A percentile compares a stretch with the other conserved stretches of the same genome.
phyloP scores from a whole-genome alignment of 2,113 vertebrate species.

The Madoqua kirkii region DNA sequence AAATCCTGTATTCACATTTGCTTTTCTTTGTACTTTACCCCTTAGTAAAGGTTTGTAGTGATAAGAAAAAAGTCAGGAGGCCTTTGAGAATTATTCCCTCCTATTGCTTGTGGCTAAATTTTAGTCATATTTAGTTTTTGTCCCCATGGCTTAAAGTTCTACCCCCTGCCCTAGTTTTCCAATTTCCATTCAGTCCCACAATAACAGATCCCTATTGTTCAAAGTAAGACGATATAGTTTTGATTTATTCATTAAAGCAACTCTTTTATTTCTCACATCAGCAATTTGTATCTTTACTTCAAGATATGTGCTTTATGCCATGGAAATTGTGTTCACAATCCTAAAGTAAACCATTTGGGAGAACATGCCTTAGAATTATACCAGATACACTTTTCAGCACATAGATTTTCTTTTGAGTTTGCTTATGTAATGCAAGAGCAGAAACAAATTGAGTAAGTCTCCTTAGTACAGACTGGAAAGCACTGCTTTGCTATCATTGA shows the following conservation, averaged over 20 bases:
- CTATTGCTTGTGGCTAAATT: not conserved
- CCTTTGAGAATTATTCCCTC: not conserved
- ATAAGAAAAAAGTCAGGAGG: not conserved
- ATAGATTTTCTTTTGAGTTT: conserved; percentile 12
- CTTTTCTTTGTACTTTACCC: not conserved
- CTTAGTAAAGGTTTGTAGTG: not conserved
- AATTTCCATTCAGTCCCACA: not conserved
- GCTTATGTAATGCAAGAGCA: conserved; percentile 24
- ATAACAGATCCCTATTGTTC: not conserved
- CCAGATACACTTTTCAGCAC: not conserved
- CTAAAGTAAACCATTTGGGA: not conserved
- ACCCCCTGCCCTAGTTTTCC: not conserved
- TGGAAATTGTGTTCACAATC: not conserved
- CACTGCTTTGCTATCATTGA: not conserved
- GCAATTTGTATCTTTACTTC: not conserved
- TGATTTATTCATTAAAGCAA: not conserved
- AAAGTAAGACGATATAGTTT: not conserved
- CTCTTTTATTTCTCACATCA: not conserved
- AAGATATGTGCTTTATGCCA: not conserved
- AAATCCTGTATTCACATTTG: not conserved
- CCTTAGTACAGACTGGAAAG: conserved; percentile 28
- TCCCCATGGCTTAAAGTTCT: not conserved
- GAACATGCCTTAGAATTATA: not conserved
- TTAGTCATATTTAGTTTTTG: not conserved
- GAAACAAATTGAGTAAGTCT: conserved; percentile 36